phyloP scores from a whole-genome alignment of 2,797 vertebrate species.

The Leptodactylus fallax region DNA sequence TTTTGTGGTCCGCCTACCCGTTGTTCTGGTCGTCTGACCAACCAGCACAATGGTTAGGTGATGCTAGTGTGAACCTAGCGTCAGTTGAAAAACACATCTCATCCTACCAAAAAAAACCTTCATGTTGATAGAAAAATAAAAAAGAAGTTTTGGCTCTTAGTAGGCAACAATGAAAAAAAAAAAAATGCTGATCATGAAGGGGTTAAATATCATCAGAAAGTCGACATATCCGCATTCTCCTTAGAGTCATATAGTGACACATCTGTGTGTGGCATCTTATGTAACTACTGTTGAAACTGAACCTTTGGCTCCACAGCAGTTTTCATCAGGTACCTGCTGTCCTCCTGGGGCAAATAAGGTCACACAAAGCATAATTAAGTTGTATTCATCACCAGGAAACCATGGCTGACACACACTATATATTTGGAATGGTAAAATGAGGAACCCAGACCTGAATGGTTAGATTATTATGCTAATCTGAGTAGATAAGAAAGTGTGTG shows the following conservation, averaged over 20 bases:
- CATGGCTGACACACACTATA: neutral
- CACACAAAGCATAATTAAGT: neutral
- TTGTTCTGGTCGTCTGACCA: too few relatives aligned
- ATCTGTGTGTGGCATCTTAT: neutral
- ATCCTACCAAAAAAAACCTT: too few relatives aligned
- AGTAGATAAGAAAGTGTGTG: neutral
- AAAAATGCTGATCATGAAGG: too few relatives aligned
- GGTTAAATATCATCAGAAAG: too few relatives aligned
- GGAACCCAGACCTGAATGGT: neutral
- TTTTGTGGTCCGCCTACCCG: too few relatives aligned
- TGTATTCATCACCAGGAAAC: slow-evolving; percentile 21
- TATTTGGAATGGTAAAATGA: neutral
- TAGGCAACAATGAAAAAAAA: too few relatives aligned
- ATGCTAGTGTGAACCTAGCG: too few relatives aligned
- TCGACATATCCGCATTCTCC: neutral
- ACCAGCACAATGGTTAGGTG: too few relatives aligned
- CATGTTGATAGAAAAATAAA: too few relatives aligned
- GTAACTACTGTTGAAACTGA: neutral
- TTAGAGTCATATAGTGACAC: neutral
- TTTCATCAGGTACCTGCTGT: slow-evolving; percentile 12
- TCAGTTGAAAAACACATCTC: too few relatives aligned
- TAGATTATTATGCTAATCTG: neutral
- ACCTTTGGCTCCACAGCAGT: neutral
- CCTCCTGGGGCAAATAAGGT: slow-evolving; percentile 1
- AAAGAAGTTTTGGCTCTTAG: too few relatives aligned